Base-by-base conservation (phyloP, 2,888 invertebrate genomes). In the Tetanocera ferruginea region DNA sequence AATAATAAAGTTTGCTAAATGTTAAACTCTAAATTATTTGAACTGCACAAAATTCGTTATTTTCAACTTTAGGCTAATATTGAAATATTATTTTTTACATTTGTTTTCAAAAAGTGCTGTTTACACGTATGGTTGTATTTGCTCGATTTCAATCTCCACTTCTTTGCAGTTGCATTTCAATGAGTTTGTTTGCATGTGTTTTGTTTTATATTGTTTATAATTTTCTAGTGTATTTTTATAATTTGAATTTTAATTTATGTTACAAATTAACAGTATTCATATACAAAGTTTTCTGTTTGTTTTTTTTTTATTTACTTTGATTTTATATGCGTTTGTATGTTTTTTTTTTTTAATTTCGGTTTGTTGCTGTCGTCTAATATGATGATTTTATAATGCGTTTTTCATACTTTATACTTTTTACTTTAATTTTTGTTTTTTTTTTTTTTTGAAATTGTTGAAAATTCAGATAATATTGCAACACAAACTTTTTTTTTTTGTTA, bases 401-500 rank as follows among this genome's bases (percentile, higher is more conserved):
- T 14, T 37, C 23, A 62, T 74, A 66, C 62, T 62, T 74, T 64
- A 49, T 49, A 28, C 70, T 74, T 49, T 74, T n/a, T n/a, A 37
- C 34, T 74, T 43, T 34, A 74, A 25, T 71, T 52, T 77, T 73
- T 52, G n/a, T n/a, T n/a, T 72, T 17, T 66, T 43, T 52, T 52
- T 71, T n/a, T 64, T 74, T 74, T 66, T 34, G 66, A 37, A 19
- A 66, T 31, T 14, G 66, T 34, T 69, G 23, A 28, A 51, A 69
- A 69, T 51, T 51, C n/a, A 25, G 14, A 37, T 73, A 37, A 19
- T 28, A 28, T 5, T 66, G 51, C 28, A 70, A 51, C 31, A 52
- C 77, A 73, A 43, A 73, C 70, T 76, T 25, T 76, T 79, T 76
- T 66, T 31, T 76, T 25, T 76, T 79, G 76, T 66, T 31, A 71